phyloP scores from a whole-genome alignment of 2,888 invertebrate species.

The Cephus runcator region DNA sequence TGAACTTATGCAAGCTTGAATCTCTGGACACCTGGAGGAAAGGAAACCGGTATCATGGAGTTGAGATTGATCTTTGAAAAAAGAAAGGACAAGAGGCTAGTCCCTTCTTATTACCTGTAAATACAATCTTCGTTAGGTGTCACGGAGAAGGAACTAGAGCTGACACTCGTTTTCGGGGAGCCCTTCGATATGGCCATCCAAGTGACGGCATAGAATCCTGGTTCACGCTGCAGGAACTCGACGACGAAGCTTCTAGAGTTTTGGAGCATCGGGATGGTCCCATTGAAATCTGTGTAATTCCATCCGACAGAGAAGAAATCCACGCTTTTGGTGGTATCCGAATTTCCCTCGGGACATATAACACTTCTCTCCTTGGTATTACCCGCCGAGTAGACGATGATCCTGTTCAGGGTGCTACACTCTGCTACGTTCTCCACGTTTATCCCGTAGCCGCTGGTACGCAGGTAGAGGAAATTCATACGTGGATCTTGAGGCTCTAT shows the following conservation, averaged over 20 bases:
- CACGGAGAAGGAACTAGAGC: conserved; percentile 47
- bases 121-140: conserved; percentile 72
- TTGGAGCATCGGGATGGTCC: conserved; percentile 55
- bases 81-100: not conserved
- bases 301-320: conserved; percentile 81
- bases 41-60: conserved; percentile 16
- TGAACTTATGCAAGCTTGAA: conserved; percentile 83
- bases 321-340: conserved; percentile 60
- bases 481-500: conserved; percentile 79
- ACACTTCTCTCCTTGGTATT: conserved; percentile 73
- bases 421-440: conserved; percentile 61
- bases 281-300: conserved; percentile 63
- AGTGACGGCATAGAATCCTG: conserved; percentile 78
- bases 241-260: conserved; percentile 79
- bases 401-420: conserved; percentile 77
- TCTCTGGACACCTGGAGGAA: conserved; percentile 77
- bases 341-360: conserved; percentile 73
- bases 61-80: not conserved
- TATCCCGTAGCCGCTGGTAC: conserved; percentile 75
- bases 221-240: conserved; percentile 79
- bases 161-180: conserved; percentile 66
- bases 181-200: conserved; percentile 84
- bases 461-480: conserved; percentile 78
- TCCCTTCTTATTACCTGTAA: conserved; percentile 69
- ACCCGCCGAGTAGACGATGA: conserved; percentile 78